Conservation (phyloP, 2,888 invertebrate genomes). For the Tetheella fluctuosa region DNA sequence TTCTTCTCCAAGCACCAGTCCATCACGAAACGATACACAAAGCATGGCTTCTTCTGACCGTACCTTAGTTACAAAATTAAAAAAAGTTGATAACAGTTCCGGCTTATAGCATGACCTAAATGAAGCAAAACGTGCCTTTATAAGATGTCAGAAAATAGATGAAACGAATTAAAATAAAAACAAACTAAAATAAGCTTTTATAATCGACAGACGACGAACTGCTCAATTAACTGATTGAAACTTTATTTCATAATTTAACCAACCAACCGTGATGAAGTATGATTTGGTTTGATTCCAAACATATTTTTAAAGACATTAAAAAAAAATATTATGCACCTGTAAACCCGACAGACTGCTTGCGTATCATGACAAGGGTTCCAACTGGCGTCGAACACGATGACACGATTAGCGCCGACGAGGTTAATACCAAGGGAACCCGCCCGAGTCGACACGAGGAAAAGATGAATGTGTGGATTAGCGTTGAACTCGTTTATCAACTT, state of each 20-base stretch:
- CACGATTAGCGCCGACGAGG: slow-evolving; percentile 98
- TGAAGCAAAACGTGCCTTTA: not conserved
- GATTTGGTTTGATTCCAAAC: not conserved
- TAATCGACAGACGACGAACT: not conserved
- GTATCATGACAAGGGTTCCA: slow-evolving; percentile 99
- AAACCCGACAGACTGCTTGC: slow-evolving; percentile 98
- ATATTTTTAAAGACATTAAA: not conserved
- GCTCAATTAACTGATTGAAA: not conserved
- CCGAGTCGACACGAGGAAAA: slow-evolving; percentile 98
- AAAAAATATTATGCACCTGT: too few species aligned
- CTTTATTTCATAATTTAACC: not conserved
- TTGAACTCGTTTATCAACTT: slow-evolving; percentile 98
- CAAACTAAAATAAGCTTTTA: slow-evolving; percentile 9
- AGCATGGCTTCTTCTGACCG: slow-evolving; percentile 97
- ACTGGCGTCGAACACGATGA: slow-evolving; percentile 98
- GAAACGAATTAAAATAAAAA: slow-evolving; percentile 1
- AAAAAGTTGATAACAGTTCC: slow-evolving; percentile 19
- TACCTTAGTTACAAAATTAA: slow-evolving; percentile 83
- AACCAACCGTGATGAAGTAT: not conserved
- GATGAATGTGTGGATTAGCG: slow-evolving; percentile 91
- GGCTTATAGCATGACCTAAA: not conserved
- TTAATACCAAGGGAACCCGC: slow-evolving; percentile 99
- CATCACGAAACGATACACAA: slow-evolving; percentile 97
- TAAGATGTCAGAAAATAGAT: slow-evolving; percentile 11
- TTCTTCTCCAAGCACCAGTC: slow-evolving; percentile 98